Evolutionary conservation across 1,140 invertebrate species (phyloP), one percentile per base, ranked within the genome.

Genomic region (Papilio aristodemus): DNA sequence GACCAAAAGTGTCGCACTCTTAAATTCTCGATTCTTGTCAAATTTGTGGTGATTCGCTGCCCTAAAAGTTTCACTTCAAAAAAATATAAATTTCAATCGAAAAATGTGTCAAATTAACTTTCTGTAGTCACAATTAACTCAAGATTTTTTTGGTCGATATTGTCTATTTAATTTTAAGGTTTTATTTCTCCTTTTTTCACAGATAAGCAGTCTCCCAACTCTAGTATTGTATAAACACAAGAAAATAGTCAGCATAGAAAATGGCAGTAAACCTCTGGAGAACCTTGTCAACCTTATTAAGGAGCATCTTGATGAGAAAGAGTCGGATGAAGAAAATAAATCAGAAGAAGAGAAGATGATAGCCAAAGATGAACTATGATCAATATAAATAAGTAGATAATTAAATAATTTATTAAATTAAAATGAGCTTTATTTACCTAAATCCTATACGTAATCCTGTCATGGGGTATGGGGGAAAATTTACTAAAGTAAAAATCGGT

Each of bases 201-300:
- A 91, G 89, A 87, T 91, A 68, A 87, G 78, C 57, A 78, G 81
- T 10, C 73, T 88, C 5, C 89, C 89, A 8, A 91, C 89, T 5
- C 67, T 90, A 43, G 81, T 89, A 14, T 59, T 91, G 6, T 91
- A 91, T 69, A 90, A 86, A 71, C 72, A 88, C n/a, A 90, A 89
- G 66, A 86, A 87, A 63, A 82, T 89, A 11, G 81, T 87, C 4
- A 85, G 69, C 71, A 66, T 86, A 14, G 87, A 87, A 66, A 76
- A 86, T 27, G 89, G 89, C n/a, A 79, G 80, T 0, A 71, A 73
- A 25, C 81, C 86, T 0, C 67, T 91, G 1, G 87, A 91, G 11
- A 89, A 74, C 22, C 76, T 91, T 4, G 81, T 91, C 43, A 67
- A 79, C 38, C 70, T 89, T 7, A 80, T 91, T n/a, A 81, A 81